phyloP scores from a whole-genome alignment of 2,888 invertebrate genomes.

The Drosophila merina region DNA sequence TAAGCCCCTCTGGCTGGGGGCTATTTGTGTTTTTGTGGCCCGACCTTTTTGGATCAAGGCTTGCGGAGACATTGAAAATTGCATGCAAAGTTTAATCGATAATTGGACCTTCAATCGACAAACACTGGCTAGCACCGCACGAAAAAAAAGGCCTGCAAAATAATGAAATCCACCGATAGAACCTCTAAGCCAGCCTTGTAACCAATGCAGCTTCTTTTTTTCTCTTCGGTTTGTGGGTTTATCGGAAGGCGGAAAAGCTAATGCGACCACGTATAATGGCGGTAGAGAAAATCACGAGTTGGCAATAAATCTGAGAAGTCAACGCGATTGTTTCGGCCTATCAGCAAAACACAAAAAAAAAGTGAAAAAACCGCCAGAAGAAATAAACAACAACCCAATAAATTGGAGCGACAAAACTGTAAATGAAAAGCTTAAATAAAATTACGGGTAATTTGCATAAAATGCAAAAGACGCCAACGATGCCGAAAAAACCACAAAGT shows the following conservation, averaged over 20 bases:
- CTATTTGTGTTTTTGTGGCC: conserved; percentile 25
- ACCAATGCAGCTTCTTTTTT: conserved; percentile 39
- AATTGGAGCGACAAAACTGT: conserved; percentile 70
- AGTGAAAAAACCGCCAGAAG: background rate
- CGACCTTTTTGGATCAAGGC: conserved; percentile 66
- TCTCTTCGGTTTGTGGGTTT: conserved; percentile 1
- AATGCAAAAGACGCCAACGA: conserved; percentile 51
- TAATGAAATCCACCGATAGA: conserved; percentile 5
- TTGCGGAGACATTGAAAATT: conserved; percentile 70
- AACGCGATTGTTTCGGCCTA: conserved; percentile 51
- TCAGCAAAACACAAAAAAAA: conserved; percentile 48
- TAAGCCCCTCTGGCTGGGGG: conserved; percentile 34
- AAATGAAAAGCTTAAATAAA: conserved; percentile 73
- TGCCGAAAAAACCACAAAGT: conserved; percentile 52
- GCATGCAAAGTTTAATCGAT: conserved; percentile 70
- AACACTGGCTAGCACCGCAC: conserved; percentile 32
- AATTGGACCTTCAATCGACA: conserved; percentile 42
- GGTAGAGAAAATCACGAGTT: conserved; percentile 45
- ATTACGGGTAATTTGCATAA: conserved; percentile 70
- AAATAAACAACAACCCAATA: conserved; percentile 53
- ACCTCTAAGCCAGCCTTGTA: conserved; percentile 26
- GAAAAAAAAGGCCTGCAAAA: conserved; percentile 12
- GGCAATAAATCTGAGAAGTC: conserved; percentile 63
- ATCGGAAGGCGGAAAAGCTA: conserved; percentile 58
- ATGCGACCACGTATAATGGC: conserved; percentile 54